Conservation (phyloP, 1,140 invertebrate genomes). For the Pinna nobilis region DNA sequence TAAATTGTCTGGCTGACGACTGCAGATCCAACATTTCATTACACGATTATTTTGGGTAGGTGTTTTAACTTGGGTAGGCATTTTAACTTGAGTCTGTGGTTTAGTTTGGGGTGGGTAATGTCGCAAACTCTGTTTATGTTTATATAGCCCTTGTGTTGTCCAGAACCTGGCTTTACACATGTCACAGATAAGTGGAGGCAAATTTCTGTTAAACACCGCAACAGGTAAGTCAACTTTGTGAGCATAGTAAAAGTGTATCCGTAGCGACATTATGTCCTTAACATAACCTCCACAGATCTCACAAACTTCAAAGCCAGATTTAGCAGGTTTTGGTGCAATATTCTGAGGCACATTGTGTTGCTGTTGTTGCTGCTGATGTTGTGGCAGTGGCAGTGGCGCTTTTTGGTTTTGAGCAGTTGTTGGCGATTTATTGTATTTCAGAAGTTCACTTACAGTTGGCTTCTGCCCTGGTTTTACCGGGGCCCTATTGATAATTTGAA, state of each 20-base stretch:
- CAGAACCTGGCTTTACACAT: slow-evolving; percentile 68
- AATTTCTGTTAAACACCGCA: slow-evolving; percentile 58
- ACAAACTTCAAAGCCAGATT: slow-evolving; percentile 68
- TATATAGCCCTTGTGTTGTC: slow-evolving; percentile 70
- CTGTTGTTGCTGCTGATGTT: slow-evolving; percentile 6
- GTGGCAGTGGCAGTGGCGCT: slow-evolving; percentile 24
- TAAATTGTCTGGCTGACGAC: slow-evolving; percentile 35
- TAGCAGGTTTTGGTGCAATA: slow-evolving; percentile 15
- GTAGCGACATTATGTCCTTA: slow-evolving; percentile 68
- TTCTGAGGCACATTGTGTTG: neutral
- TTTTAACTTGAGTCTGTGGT: neutral
- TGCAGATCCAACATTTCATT: slow-evolving; percentile 37
- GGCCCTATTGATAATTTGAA: no score
- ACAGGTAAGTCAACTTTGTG: slow-evolving; percentile 69
- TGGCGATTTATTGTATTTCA: slow-evolving; percentile 4
- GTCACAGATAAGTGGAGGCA: slow-evolving; percentile 67
- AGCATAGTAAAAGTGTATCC: slow-evolving; percentile 72
- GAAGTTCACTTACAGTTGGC: slow-evolving; percentile 12
- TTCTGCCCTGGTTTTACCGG: neutral
- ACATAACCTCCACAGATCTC: slow-evolving; percentile 73
- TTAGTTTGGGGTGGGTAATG: slow-evolving; percentile 31
- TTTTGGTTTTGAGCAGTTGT: slow-evolving; percentile 15
- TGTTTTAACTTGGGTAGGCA: slow-evolving; percentile 3
- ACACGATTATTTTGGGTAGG: neutral
- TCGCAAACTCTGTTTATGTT: slow-evolving; percentile 54